A percentile compares a stretch with the other conserved stretches of the same genome.
Conservation (phyloP, 2,113 vertebrate genomes). For the Nyctereutes procyonoides region DNA sequence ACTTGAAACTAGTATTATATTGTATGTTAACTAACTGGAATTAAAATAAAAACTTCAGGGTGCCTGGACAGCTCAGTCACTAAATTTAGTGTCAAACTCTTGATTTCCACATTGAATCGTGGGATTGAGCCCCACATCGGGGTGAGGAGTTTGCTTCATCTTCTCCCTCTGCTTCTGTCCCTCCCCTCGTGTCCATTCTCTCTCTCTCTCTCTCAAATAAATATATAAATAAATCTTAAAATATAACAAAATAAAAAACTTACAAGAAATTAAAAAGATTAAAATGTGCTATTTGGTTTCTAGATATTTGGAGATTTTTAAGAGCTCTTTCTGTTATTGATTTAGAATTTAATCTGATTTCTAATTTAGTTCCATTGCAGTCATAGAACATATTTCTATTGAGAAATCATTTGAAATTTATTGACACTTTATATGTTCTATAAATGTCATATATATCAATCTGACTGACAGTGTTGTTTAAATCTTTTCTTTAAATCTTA, state of each 20-base stretch:
- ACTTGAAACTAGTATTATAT: neutral
- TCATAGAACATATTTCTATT: neutral
- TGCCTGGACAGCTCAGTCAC: neutral
- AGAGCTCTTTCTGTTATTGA: neutral
- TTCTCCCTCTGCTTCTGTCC: too few relatives aligned
- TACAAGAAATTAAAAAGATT: neutral
- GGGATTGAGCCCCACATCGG: neutral
- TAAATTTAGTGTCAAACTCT: neutral
- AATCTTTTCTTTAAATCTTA: neutral
- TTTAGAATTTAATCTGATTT: slow-evolving; percentile 17
- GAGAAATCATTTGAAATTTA: neutral
- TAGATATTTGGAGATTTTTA: neutral
- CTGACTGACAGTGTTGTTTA: neutral
- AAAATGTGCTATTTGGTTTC: neutral
- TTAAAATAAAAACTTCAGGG: neutral
- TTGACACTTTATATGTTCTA: neutral
- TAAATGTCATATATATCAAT: neutral
- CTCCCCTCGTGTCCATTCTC: too few relatives aligned
- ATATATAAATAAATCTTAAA: neutral
- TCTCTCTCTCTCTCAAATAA: neutral
- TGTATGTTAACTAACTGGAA: neutral
- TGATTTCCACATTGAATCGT: neutral
- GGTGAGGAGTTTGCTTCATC: too few relatives aligned
- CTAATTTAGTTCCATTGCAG: neutral
- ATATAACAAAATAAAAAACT: neutral